Evolutionary conservation across 2,888 invertebrate species (phyloP).

Genomic region (Cataglyphis altisquamis): DNA sequence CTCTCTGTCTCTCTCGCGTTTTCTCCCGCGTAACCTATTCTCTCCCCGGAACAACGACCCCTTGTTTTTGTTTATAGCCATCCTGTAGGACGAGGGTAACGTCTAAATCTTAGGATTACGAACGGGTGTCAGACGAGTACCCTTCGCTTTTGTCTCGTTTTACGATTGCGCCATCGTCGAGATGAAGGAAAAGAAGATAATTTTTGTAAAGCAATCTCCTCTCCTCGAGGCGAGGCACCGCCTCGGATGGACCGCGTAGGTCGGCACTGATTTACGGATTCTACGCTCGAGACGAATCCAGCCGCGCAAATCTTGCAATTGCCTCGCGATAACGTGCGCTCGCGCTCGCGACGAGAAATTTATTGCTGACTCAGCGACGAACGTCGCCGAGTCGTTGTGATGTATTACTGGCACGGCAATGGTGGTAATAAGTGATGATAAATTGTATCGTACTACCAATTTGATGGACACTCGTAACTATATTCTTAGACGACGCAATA

Average conservation of each 20-base stretch:
- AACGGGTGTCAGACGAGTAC: constrained; percentile 71
- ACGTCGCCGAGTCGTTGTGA: constrained; percentile 55
- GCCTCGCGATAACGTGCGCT: constrained; percentile 54
- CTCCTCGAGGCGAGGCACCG: constrained; percentile 50
- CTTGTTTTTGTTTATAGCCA: constrained; percentile 81
- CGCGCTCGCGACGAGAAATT: constrained; percentile 52
- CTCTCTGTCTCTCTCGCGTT: constrained; percentile 34
- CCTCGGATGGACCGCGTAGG: constrained; percentile 50
- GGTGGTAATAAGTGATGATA: constrained; percentile 56
- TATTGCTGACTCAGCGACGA: constrained; percentile 58
- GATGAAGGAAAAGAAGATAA: constrained; percentile 61
- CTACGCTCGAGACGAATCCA: constrained; percentile 56
- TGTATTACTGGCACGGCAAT: constrained; percentile 50
- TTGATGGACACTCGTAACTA: constrained; percentile 37
- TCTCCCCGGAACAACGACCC: constrained; percentile 68
- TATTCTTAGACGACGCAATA: constrained; percentile 22
- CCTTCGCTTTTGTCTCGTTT: constrained; percentile 67
- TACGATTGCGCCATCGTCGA: constrained; percentile 67
- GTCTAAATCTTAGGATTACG: constrained; percentile 83
- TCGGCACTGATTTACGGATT: constrained; percentile 55
- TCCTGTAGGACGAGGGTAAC: constrained; percentile 75
- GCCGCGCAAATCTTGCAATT: constrained; percentile 56
- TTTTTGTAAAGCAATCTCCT: constrained; percentile 64
- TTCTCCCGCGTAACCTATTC: constrained; percentile 66
- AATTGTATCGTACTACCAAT: constrained; percentile 49